Evolutionary conservation across 1,140 invertebrate genomes (phyloP).

Genomic region (Sinella curviseta): DNA sequence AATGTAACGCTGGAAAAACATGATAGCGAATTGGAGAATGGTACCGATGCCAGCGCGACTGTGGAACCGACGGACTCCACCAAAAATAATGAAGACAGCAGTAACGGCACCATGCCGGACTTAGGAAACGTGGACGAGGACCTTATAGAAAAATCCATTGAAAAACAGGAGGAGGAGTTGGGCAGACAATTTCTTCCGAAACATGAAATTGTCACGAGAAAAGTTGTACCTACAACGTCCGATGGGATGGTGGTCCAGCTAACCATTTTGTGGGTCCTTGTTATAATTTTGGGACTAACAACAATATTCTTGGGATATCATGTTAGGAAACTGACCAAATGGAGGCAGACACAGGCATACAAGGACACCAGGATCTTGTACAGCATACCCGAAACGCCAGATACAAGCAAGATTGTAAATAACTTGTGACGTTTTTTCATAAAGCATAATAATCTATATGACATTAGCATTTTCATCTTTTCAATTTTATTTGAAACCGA

Average conservation of each 20-base stretch:
- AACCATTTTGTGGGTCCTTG: slow-evolving; percentile 28
- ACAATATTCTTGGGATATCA: slow-evolving; percentile 23
- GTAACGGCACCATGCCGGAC: neutral
- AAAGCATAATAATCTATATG: neutral
- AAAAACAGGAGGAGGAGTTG: slow-evolving; percentile 10
- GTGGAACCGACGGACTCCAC: neutral
- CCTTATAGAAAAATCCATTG: slow-evolving; percentile 28
- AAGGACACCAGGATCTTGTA: slow-evolving; percentile 37
- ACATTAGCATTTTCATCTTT: too few species aligned
- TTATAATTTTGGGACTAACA: neutral
- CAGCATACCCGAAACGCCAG: slow-evolving; percentile 31
- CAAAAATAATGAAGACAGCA: slow-evolving; percentile 17
- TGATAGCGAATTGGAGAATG: neutral
- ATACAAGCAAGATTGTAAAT: slow-evolving; percentile 26
- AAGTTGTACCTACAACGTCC: neutral
- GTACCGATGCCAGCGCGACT: neutral
- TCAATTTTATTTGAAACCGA: too few species aligned
- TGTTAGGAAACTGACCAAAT: slow-evolving; percentile 27
- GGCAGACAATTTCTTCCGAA: neutral
- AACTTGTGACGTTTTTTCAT: slow-evolving; percentile 14
- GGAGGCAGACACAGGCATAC: slow-evolving; percentile 33
- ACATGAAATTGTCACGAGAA: neutral
- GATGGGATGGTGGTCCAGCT: slow-evolving; percentile 30
- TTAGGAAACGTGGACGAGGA: slow-evolving; percentile 24
- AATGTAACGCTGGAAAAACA: neutral